Base-by-base conservation (phyloP, 2,113 vertebrate species). In the Paedocypris sp. region DNA sequence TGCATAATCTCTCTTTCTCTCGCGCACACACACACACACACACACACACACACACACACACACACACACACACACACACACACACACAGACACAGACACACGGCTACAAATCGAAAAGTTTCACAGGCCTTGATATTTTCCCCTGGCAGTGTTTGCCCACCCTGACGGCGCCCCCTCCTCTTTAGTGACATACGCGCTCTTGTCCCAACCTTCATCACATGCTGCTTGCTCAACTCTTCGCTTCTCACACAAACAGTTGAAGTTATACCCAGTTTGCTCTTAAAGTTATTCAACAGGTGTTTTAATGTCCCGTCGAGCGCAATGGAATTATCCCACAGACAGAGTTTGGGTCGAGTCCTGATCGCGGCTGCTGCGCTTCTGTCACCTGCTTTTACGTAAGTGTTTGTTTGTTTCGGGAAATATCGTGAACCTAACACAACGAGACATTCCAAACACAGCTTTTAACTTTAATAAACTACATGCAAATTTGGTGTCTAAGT, bases 371-470 rank as follows among this genome's bases (percentile, higher is more conserved):
- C 80, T 46, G 79, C 82, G 28, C 75, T 88, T 71, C 69, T 87
- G 81, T 86, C 83, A 88, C 86, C 85, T 86, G 85, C 79, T 8
- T 75, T 83, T 74, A 84, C 79, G 86, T 88, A 84, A 88, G 86
- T 88, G 74, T n/a, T n/a, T n/a, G n/a, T n/a, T n/a, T n/a, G n/a
- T n/a, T n/a, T n/a, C n/a, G n/a, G n/a, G n/a, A n/a, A n/a, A n/a
- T n/a, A n/a, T n/a, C n/a, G n/a, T n/a, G n/a, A n/a, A n/a, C n/a
- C n/a, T n/a, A n/a, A n/a, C n/a, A n/a, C n/a, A n/a, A n/a, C n/a
- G n/a, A n/a, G n/a, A n/a, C n/a, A n/a, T n/a, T n/a, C n/a, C n/a
- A n/a, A n/a, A n/a, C n/a, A n/a, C n/a, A n/a, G n/a, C n/a, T n/a
- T n/a, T n/a, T n/a, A n/a, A n/a, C n/a, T n/a, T n/a, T n/a, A n/a